Conservation (phyloP, 2,797 vertebrate species). For the Oreonectes daqikongensis region DNA sequence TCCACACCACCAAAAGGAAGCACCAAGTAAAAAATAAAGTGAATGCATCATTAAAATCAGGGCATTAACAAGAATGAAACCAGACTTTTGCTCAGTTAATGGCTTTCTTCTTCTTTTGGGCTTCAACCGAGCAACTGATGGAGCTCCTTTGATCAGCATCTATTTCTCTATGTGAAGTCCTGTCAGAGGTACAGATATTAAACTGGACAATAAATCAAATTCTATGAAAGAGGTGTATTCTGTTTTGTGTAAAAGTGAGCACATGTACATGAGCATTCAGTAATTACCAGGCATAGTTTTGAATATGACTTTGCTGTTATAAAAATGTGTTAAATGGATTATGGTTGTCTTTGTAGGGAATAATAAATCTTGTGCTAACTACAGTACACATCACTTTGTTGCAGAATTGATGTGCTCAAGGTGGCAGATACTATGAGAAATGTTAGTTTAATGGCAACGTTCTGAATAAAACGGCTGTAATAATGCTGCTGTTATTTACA, state of each 20-base stretch:
- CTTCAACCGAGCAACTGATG: conserved; percentile 46
- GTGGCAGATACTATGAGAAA: not conserved
- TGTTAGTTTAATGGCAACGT: not conserved
- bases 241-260: conserved; percentile 33
- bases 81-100: conserved; percentile 41
- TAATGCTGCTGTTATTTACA: not conserved
- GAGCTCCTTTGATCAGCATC: conserved; percentile 60
- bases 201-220: conserved; percentile 42
- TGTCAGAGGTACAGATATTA: conserved; percentile 16
- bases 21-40: not conserved
- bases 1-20: conserved; percentile 14
- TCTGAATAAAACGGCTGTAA: conserved; percentile 55
- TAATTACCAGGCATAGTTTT: conserved; percentile 33
- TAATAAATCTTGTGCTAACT: conserved; percentile 24
- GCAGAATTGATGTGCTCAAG: not conserved
- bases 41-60: conserved; percentile 46
- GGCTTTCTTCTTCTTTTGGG: conserved; percentile 38
- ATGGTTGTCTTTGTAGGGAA: not conserved
- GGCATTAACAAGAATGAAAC: conserved; percentile 50
- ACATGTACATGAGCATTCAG: not conserved
- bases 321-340: not conserved
- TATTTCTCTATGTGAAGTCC: conserved; percentile 26
- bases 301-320: conserved; percentile 23
- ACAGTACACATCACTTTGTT: conserved; percentile 26
- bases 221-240: conserved; percentile 26